A percentile compares a stretch with the other conserved stretches of the same genome.
Evolutionary conservation across 2,888 invertebrate species (phyloP).

Genomic region (Abrostola tripartita): DNA sequence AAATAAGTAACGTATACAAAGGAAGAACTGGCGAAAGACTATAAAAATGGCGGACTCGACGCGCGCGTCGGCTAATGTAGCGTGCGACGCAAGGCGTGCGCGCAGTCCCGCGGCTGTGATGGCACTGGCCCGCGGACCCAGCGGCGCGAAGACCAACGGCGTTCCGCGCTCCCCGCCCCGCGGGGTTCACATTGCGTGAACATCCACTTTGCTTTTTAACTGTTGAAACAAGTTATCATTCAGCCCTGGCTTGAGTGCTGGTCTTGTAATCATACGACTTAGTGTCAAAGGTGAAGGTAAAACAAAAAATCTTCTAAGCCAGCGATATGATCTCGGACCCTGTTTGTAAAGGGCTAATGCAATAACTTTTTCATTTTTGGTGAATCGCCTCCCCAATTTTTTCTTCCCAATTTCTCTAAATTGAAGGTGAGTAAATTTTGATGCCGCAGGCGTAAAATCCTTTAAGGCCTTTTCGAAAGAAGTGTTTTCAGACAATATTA

Average conservation of each 20-base stretch:
- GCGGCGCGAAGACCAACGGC: too few species aligned
- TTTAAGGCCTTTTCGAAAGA: neutral
- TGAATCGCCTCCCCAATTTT: slow-evolving; percentile 8
- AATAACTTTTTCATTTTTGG: slow-evolving; percentile 7
- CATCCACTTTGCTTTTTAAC: neutral
- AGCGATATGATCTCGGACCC: neutral
- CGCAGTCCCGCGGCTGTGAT: too few species aligned
- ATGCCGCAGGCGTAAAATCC: neutral
- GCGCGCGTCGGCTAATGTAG: too few species aligned
- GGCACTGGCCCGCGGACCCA: too few species aligned
- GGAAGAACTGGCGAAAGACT: too few species aligned
- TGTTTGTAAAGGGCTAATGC: neutral
- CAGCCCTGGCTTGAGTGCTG: neutral
- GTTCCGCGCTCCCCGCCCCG: too few species aligned
- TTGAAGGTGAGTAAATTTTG: slow-evolving; percentile 6
- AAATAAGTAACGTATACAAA: too few species aligned
- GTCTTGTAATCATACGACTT: neutral
- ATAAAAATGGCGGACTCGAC: too few species aligned
- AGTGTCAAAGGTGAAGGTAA: neutral
- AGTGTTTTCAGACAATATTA: neutral
- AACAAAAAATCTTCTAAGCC: neutral
- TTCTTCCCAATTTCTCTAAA: slow-evolving; percentile 5
- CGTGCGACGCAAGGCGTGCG: too few species aligned
- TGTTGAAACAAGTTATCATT: neutral
- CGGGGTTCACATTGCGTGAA: too few species aligned